Evolutionary conservation across 2,888 invertebrate species (phyloP), one percentile per base, ranked within the genome.

Genomic region (Scelioninae gen. 1): DNA sequence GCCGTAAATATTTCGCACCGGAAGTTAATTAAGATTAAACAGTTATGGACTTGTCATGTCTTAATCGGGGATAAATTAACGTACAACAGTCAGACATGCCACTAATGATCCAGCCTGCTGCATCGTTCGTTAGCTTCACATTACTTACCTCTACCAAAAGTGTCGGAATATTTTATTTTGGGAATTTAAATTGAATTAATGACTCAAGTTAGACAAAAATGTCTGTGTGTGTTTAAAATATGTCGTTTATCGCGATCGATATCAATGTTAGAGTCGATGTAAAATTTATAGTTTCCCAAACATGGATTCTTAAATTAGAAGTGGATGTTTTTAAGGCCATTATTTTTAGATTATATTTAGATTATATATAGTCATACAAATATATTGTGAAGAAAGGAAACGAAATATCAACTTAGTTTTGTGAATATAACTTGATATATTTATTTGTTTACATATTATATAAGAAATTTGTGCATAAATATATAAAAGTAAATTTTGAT

Each of bases 1-100:
- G 23, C 5, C 53, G 51, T 65, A 63, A 71, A 78, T 78, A 71
- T 71, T 71, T 71, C 43, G 38, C 63, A 13, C 13, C 45, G 62
- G 55, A 71, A 78, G 71, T 78, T 78, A 34, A 71, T 78, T 78
- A 65, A 78, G 78, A 71, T 78, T 58, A 78, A 65, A 71, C 49
- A 51, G 56, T 78, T 65, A 51, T 72, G 58, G 79, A 72, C 66
- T 60, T 66, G 72, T 79, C 72, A 51, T 60, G 65, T 60, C 47
- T 60, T 23, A 45, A 66, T 53, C 66, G 15, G n/a, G 31, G 60
- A 65, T 79, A 72, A 79, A 79, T 79, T 79, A 79, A 66, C n/a
- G 16, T 40, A 55, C 63, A 65, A 43, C 32, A 58, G 56, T 55
- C 66, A 45, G 60, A 58, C 65, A 51, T 49, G 10, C 72, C 65